Base-by-base conservation (phyloP, 2,797 vertebrate genomes). In the Macropodus opercularis region DNA sequence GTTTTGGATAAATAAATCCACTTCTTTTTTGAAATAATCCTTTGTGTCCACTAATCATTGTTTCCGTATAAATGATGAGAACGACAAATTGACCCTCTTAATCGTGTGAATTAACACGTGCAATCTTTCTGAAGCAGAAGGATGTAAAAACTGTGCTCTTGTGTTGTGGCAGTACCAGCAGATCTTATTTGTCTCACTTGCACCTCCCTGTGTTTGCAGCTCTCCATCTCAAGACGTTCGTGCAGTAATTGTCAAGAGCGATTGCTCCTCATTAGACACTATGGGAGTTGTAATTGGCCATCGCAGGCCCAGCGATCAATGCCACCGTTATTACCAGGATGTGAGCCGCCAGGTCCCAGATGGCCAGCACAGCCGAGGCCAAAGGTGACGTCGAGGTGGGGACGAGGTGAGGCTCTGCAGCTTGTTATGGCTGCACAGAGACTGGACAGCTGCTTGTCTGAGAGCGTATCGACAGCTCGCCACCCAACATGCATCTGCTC, bases 231-330 rank as follows among this genome's bases (percentile, higher is more conserved):
- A 52, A n/a, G n/a, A n/a, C n/a, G 77, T 63, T 71, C 52, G 3
- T 44, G 56, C 62, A n/a, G 86, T 85, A 89, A 87, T 90, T 88
- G 83, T 79, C 72, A 69, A 51, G 72, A 77, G 72, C 75, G 63
- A 85, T 85, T 80, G 77, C 78, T 80, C 67, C 80, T 86, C 80
- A 85, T 87, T 86, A 88, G 78, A 84, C 55, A 51, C 78, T 72
- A 69, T 81, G 81, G 83, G 85, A 72, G 84, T 78, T 62, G 64
- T 86, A 86, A 87, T 90, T 89, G 87, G 85, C 71, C 72, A 50
- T 81, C 79, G 63, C 68, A 63, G 77, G 70, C 79, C 10, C 60
- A 32, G 59, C 57, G 68, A 87, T 88, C 89, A 88, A 90, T 90
- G 82, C 69, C 32, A 17, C 75, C 34, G 63, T 85, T 83, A 85